Evolutionary conservation across 1,140 invertebrate genomes (phyloP), one percentile per base, ranked within the genome.

Genomic region (Elymnias hypermnestra): DNA sequence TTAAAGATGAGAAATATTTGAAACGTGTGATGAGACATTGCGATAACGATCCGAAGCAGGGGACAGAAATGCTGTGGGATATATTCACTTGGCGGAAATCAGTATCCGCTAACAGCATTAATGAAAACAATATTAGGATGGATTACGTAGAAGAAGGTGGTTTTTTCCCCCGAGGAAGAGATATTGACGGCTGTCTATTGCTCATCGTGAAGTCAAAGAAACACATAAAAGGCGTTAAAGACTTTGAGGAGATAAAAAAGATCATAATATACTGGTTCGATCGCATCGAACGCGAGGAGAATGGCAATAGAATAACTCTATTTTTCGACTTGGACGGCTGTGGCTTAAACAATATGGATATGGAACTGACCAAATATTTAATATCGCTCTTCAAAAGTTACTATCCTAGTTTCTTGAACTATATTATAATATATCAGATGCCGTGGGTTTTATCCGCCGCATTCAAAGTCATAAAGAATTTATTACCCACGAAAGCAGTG

Each of bases 391-490:
- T 97, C 66, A 97, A 97, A 79, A 86, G 88, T 19, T 97, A 98
- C 73, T 98, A 98, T 86, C 97, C 97, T 5, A 93, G 91, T 84
- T 92, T 94, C 74, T 79, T 96, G 46, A 98, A 96, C 72, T 96
- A 96, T 68, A 95, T 99, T 49, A 87, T 98, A 25, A 93, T 98
- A 39, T 96, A 91, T 84, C 95, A 98, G 76, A 95, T 98, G 94
- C 94, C 96, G 2, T 99, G 97, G 96, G 90, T 98, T 5, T 87
- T 98, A 41, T 97, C 94, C 76, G 95, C 97, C 59, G 94, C 94
- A 1, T 98, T 98, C 87, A 97, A 95, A 85, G 89, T 98, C 29
- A 94, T 98, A 25, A 98, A 97, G 84, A 89, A 90, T 0, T 92
- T 95, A 89, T 76, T 98, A 38, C 96, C 95, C 22, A 90, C 94